Evolutionary conservation across 2,888 invertebrate genomes (phyloP), one percentile per base, ranked within the genome.

Genomic region (Epistrophe grossulariae): DNA sequence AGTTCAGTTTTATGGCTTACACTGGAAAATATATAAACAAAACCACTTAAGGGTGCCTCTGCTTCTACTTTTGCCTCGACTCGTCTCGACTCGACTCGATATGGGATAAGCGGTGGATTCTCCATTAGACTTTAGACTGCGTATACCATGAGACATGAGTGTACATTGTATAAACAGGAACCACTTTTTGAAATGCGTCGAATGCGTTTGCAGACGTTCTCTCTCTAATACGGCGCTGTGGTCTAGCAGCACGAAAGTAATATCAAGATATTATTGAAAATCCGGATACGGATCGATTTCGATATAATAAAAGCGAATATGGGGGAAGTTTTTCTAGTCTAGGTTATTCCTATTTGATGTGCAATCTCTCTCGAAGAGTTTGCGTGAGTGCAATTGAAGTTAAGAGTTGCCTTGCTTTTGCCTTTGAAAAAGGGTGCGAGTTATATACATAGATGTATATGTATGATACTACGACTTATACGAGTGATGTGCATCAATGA

Each of bases 1-100:
- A 87, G 79, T 87, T 87, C 66, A 79, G 85, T 87, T 87, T 87
- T 83, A 87, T 87, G 83, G 83, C 87, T 73, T 74, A 74, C 79
- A 83, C 60, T 76, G 87, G 71, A 79, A 82, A 76, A 48, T 31
- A 74, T 85, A 81, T 87, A 83, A 83, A 79, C 79, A 83, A 83
- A 72, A 79, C 76, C 87, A 76, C 87, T 87, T 79, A 79, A 87
- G 82, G 82, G 79, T 73, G 38, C 52, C 24, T 43, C 57, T 40
- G 17, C 15, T 13, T 8, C 11, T 17, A 13, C 1, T 5, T 48
- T 13, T 10, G 40, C 9, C n/a, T n/a, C 28, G 13, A 8, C 35
- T 59, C 11, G 31, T n/a, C n/a, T n/a, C 28, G 13, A 8, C n/a
- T n/a, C 28, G 13, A 8, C 35, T 59, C 11, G 31, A 28, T 35